phyloP scores from a whole-genome alignment of 2,888 invertebrate genomes.

The Eumerus sabulonum region DNA sequence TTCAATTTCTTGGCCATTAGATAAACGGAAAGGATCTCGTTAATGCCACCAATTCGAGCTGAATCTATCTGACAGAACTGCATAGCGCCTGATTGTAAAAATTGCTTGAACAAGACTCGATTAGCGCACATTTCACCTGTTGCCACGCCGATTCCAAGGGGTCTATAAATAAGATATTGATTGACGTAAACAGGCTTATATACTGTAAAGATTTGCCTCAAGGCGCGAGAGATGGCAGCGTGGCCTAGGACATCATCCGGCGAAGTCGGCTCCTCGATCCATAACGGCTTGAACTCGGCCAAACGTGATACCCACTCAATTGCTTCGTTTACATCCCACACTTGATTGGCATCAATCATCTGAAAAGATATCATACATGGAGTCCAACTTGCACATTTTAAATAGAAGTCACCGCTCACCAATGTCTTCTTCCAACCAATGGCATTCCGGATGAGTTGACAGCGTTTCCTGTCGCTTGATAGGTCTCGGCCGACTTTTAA shows the following conservation, averaged over 20 bases:
- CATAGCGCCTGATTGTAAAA: slow-evolving; percentile 88
- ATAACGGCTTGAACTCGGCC: slow-evolving; percentile 86
- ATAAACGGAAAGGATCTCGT: slow-evolving; percentile 92
- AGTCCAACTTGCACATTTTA: background rate
- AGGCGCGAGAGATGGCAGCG: slow-evolving; percentile 86
- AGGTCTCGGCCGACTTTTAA: slow-evolving; percentile 92
- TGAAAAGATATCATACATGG: slow-evolving; percentile 72
- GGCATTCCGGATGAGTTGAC: slow-evolving; percentile 85
- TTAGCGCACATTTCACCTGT: slow-evolving; percentile 96
- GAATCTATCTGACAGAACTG: slow-evolving; percentile 95
- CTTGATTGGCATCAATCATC: slow-evolving; percentile 94
- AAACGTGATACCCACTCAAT: slow-evolving; percentile 91
- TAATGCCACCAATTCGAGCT: slow-evolving; percentile 91
- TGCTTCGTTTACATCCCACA: slow-evolving; percentile 92
- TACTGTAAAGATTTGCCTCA: slow-evolving; percentile 77
- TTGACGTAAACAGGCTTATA: background rate
- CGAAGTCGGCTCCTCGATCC: slow-evolving; percentile 97
- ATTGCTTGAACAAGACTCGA: slow-evolving; percentile 94
- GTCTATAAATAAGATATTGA: slow-evolving; percentile 72
- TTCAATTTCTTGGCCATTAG: slow-evolving; percentile 92
- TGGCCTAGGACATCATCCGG: slow-evolving; percentile 96
- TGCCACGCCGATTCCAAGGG: slow-evolving; percentile 90
- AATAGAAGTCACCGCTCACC: slow-evolving; percentile 78
- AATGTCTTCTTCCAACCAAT: slow-evolving; percentile 88
- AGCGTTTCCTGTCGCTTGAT: slow-evolving; percentile 87